These are phyloP conservation scores for Macquaria ambigua DNA, from an alignment of 2,113 vertebrate species.

Conservation along the genomic window DNA sequence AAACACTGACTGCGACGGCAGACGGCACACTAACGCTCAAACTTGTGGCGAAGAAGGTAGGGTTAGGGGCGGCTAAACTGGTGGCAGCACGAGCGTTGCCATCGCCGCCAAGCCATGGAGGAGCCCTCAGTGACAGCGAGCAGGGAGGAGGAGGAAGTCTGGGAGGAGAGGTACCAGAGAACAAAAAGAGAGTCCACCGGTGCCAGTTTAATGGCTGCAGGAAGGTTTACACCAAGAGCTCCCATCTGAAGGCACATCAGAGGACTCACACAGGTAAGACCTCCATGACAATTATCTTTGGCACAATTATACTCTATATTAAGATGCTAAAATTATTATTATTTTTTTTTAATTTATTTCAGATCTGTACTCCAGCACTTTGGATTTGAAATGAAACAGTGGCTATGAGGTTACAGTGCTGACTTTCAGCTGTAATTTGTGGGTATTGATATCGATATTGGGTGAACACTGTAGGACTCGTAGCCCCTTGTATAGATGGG, in stretches of 20 bases:
- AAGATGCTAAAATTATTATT: neutral
- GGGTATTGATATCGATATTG: neutral
- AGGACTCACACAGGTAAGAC: slow-evolving; percentile 97
- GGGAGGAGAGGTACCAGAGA: slow-evolving; percentile 91
- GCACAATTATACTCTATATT: neutral
- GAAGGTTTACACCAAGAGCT: slow-evolving; percentile 99
- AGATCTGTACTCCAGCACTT: neutral
- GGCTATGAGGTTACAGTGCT: neutral
- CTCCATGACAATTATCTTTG: neutral
- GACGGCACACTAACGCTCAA: slow-evolving; percentile 95
- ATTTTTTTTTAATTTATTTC: too few relatives aligned
- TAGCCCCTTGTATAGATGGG: neutral
- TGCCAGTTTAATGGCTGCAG: slow-evolving; percentile 99
- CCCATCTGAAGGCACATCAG: slow-evolving; percentile 99
- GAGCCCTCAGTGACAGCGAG: slow-evolving; percentile 74
- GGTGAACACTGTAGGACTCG: neutral
- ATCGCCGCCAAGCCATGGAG: slow-evolving; percentile 89
- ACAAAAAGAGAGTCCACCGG: slow-evolving; percentile 98
- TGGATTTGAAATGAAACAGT: neutral
- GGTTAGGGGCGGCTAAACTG: slow-evolving; percentile 90
- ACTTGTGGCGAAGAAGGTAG: slow-evolving; percentile 94
- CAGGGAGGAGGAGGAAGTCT: slow-evolving; percentile 76
- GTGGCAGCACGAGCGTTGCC: slow-evolving; percentile 85
- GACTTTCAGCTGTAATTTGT: too few relatives aligned
- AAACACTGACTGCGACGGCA: slow-evolving; percentile 89